These are phyloP conservation scores for Chamaea fasciata DNA, from an alignment of 2,113 vertebrate species.

Conservation along the genomic window DNA sequence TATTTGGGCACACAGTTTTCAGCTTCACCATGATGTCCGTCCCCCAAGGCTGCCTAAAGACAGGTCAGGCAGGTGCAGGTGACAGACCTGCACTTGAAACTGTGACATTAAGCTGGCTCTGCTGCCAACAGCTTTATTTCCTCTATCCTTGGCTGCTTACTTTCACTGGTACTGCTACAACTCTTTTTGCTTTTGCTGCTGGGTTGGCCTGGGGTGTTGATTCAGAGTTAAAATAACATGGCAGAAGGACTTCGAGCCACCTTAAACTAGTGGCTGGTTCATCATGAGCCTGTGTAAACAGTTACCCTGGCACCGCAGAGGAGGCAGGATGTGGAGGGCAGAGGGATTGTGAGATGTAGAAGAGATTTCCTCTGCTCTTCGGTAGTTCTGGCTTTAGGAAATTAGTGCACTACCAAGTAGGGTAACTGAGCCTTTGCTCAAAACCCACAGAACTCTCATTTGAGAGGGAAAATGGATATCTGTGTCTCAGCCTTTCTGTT, in stretches of 20 bases:
- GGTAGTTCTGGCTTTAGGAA: not conserved
- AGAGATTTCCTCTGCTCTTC: not conserved
- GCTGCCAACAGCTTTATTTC: not conserved
- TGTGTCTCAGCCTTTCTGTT: not conserved
- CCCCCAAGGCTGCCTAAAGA: not conserved
- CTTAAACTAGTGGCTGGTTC: not conserved
- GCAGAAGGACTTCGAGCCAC: not conserved
- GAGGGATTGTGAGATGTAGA: not conserved
- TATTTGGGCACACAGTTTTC: not conserved
- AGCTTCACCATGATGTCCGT: not conserved
- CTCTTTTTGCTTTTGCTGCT: not conserved
- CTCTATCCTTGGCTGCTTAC: not conserved
- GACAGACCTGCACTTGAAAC: not conserved
- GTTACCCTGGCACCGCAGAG: not conserved
- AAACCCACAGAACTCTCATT: not conserved
- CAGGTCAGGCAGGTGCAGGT: not conserved
- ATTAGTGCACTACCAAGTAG: not conserved
- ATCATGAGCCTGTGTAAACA: slow-evolving; percentile 29
- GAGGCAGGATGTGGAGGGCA: not conserved
- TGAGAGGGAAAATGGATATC: not conserved
- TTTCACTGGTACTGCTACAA: not conserved
- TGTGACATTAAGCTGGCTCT: not conserved
- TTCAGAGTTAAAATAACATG: not conserved
- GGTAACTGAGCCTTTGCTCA: not conserved
- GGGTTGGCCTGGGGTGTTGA: not conserved